Conservation (phyloP, 2,797 vertebrate genomes). For the Lepidocolaptes lacrymiger region DNA sequence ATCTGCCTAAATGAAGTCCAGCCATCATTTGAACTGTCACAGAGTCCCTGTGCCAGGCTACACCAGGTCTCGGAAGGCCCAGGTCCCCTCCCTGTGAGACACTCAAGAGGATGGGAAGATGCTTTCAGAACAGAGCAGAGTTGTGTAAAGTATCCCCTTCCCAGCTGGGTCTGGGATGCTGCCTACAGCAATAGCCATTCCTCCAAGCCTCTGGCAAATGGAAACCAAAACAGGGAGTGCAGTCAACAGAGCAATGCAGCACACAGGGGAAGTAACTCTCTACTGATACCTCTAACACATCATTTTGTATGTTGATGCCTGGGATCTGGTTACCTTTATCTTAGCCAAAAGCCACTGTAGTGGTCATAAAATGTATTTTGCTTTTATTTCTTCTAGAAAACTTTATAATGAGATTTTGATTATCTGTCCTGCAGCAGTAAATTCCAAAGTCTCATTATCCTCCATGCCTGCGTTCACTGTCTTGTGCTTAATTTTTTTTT, state of each 20-base stretch:
- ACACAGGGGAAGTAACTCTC: slow-evolving; percentile 9
- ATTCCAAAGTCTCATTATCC: slow-evolving; percentile 30
- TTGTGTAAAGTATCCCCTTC: neutral
- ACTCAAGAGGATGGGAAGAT: neutral
- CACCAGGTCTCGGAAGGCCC: neutral
- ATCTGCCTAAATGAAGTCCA: neutral
- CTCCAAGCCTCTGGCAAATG: neutral
- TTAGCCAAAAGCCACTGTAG: slow-evolving; percentile 35
- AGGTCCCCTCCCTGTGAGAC: neutral
- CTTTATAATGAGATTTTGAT: neutral
- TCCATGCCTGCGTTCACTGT: neutral
- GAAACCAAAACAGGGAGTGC: neutral
- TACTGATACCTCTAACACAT: slow-evolving; percentile 53
- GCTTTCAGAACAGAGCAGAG: neutral
- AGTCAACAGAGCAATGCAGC: neutral
- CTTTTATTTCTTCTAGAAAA: neutral
- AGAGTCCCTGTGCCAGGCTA: neutral
- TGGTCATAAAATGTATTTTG: neutral
- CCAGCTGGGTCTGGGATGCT: slow-evolving; percentile 25
- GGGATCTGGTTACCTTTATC: slow-evolving; percentile 32
- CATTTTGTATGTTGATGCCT: neutral
- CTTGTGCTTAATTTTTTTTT: neutral
- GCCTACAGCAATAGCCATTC: slow-evolving; percentile 39
- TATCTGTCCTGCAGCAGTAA: neutral
- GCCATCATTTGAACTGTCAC: neutral